These are phyloP conservation scores for Macrophya alboannulata DNA, from an alignment of 2,888 invertebrate species.

Conservation along the genomic window DNA sequence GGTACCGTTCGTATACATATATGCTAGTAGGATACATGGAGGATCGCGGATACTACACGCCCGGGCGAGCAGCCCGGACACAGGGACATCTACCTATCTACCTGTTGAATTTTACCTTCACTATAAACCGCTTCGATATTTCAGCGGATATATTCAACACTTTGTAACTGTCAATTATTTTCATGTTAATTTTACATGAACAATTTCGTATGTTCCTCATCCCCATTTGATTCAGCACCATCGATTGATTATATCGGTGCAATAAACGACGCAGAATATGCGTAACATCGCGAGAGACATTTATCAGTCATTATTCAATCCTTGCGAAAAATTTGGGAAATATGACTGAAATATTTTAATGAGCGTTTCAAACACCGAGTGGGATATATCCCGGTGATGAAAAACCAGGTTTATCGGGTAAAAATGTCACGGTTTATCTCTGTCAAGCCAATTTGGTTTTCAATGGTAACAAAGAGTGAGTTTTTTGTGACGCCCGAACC, in stretches of 20 bases:
- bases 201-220: neutral
- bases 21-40: conserved; percentile 12
- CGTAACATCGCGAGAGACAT: neutral
- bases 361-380: neutral
- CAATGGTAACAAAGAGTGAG: neutral
- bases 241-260: neutral
- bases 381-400: neutral
- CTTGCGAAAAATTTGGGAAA: neutral
- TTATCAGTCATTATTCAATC: neutral
- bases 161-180: conserved; percentile 8
- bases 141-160: neutral
- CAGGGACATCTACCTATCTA: conserved; percentile 46
- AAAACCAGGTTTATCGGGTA: neutral
- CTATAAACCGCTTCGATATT: conserved; percentile 7
- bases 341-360: neutral
- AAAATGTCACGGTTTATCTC: neutral
- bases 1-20: neutral
- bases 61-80: conserved; percentile 32
- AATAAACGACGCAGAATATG: neutral
- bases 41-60: conserved; percentile 24
- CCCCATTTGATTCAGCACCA: neutral
- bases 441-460: neutral
- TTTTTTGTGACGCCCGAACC: neutral
- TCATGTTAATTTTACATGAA: neutral
- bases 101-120: conserved; percentile 47